A percentile compares a stretch with the other conserved stretches of the same genome.
These are phyloP conservation scores for Speoplatyrhinus poulsoni DNA, from an alignment of 2,113 vertebrate genomes.

Conservation along the genomic window DNA sequence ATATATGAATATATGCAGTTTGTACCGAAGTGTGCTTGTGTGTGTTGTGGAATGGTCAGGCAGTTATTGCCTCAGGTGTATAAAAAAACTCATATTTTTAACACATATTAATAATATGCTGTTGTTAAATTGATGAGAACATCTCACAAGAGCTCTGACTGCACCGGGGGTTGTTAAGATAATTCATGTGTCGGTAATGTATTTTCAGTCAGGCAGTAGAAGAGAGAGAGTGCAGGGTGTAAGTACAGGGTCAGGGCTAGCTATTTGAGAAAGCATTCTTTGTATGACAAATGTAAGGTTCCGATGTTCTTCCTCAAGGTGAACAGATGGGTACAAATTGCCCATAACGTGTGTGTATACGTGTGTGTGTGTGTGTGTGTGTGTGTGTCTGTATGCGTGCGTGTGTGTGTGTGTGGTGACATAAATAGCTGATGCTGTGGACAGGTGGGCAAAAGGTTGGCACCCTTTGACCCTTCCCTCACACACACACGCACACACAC, in stretches of 20 bases:
- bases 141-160: too few species aligned
- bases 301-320: slow-evolving; percentile 6
- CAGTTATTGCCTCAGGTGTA: too few species aligned
- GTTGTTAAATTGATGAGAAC: too few species aligned
- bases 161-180: too few species aligned
- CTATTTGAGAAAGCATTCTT: not conserved
- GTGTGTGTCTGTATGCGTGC: slow-evolving; percentile 10
- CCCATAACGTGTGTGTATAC: not conserved
- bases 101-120: too few species aligned
- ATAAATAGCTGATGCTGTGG: slow-evolving; percentile 47
- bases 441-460: slow-evolving; percentile 50
- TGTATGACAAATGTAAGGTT: slow-evolving; percentile 14
- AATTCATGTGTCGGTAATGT: too few species aligned
- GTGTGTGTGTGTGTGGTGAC: slow-evolving; percentile 16
- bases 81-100: too few species aligned
- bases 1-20: not conserved
- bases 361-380: slow-evolving; percentile 8
- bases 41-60: not conserved
- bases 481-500: slow-evolving; percentile 21
- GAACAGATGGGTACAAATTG: slow-evolving; percentile 31
- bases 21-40: not conserved
- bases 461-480: slow-evolving; percentile 20
- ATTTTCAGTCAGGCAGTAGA: not conserved
- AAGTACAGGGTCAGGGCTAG: not conserved
- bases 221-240: not conserved